These are phyloP conservation scores for Oxygymnocypris stewartii DNA, from an alignment of 2,113 vertebrate species.

Conservation along the genomic window DNA sequence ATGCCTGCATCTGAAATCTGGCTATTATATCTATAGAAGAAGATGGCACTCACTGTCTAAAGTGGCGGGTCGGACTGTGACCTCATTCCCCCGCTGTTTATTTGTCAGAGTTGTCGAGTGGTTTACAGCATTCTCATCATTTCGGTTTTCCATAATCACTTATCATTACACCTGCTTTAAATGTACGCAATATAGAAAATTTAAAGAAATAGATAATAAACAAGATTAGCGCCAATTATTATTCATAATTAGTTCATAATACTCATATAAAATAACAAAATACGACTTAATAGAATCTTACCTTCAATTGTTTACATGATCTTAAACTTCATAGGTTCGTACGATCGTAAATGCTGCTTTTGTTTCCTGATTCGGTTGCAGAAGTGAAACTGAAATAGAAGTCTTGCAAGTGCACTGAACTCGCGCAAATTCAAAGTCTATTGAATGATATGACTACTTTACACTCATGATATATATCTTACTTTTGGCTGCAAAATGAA, in stretches of 20 bases:
- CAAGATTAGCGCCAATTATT: background rate
- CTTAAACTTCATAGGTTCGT: background rate
- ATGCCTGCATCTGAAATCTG: background rate
- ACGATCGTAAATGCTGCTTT: background rate
- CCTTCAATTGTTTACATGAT: background rate
- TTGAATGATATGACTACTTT: background rate
- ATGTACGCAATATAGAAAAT: background rate
- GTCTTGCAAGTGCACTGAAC: background rate
- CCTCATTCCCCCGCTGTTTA: conserved; percentile 91
- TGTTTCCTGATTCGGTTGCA: conserved; percentile 43
- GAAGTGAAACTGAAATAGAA: conserved; percentile 55
- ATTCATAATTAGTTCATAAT: background rate
- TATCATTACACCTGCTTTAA: conserved; percentile 39
- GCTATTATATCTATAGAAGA: background rate
- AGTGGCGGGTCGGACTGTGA: conserved; percentile 85
- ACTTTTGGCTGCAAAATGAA: background rate
- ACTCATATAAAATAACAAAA: background rate
- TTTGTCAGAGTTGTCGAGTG: conserved; percentile 91
- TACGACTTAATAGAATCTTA: background rate
- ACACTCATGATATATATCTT: background rate
- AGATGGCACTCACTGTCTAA: conserved; percentile 81
- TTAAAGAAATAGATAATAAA: background rate
- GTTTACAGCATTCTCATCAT: conserved; percentile 68
- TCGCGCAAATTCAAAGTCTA: background rate
- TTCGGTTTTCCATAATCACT: conserved; percentile 43